Base-by-base conservation (phyloP, 2,113 vertebrate species). In the Chlamydotis undulata region DNA sequence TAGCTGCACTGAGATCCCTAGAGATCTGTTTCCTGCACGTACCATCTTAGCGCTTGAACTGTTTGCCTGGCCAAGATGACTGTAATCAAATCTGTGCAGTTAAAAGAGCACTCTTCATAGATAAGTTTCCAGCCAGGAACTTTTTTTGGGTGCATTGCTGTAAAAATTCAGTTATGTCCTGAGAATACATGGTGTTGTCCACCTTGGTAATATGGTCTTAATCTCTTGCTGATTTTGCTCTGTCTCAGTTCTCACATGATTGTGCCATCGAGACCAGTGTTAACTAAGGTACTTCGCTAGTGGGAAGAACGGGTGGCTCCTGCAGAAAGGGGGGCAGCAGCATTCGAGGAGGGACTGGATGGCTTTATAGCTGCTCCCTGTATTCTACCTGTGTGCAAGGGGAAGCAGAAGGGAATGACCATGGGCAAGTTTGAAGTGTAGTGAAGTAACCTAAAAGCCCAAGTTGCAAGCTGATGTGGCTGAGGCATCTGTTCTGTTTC, bases 331-430 rank as follows among this genome's bases (percentile, higher is more conserved):
- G 12, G 14, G 5, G 16, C 60, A 70, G 7, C 16, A 41, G 57
- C 9, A 12, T 49, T 74, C 10, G 3, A 41, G 14, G 26, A 4
- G 10, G 26, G 2, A 5, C 19, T 0, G 1, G 8, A 10, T 2
- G 4, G 49, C 28, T 76, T 68, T 43, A 3, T 21, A 0, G 12
- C 33, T 43, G 47, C 33, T 67, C 8, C 35, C 10, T 5, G 4
- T 28, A 3, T 26, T 64, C 24, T 57, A 11, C 35, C 14, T 50
- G 1, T 9, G 0, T 24, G 23, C 29, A 19, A 24, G 39, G 12
- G 29, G 23, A 73, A 78, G 53, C 17, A 56, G 53, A 41, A 53
- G 14, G 13, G 39, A 33, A 14, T 37, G 35, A 9, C 24, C 3
- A 1, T 7, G 41, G 43, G 4, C 29, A 9, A 26, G 8, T 19